Percentiles rank a stretch among this genome's conserved stretches.
These are phyloP conservation scores for Glyphotaelius pellucidus DNA, from an alignment of 2,888 invertebrate species.

Conservation along the genomic window DNA sequence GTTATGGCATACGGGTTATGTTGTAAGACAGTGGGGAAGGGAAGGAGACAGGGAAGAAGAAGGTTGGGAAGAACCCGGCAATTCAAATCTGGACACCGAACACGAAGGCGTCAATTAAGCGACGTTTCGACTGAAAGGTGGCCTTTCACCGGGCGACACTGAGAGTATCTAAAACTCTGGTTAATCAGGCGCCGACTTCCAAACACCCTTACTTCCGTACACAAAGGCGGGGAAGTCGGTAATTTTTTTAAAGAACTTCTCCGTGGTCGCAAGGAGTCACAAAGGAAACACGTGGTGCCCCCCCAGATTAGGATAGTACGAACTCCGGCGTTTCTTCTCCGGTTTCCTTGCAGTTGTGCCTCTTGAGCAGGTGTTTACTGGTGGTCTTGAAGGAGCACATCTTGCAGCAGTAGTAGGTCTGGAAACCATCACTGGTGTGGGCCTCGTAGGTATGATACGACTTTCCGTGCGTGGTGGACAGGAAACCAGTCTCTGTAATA, in stretches of 20 bases:
- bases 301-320: not conserved
- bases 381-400: slow-evolving; percentile 43
- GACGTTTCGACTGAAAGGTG: not conserved
- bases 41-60: no score
- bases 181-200: not conserved
- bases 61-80: no score
- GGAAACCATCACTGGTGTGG: not conserved
- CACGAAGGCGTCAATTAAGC: not conserved
- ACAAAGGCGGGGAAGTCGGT: not conserved
- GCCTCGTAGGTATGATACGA: slow-evolving; percentile 52
- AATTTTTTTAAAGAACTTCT: not conserved
- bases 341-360: slow-evolving; percentile 46
- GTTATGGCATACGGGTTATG: no score
- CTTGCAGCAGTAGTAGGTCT: slow-evolving; percentile 51
- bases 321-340: not conserved
- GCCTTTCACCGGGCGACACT: no score
- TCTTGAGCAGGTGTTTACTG: slow-evolving; percentile 44
- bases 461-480: slow-evolving; percentile 15
- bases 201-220: not conserved
- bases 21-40: no score
- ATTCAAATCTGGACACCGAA: no score
- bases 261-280: not conserved
- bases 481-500: not conserved
- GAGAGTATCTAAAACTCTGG: not conserved
- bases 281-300: not conserved